Base-by-base conservation (phyloP, 2,797 vertebrate species). In the Diplodus puntazzo region DNA sequence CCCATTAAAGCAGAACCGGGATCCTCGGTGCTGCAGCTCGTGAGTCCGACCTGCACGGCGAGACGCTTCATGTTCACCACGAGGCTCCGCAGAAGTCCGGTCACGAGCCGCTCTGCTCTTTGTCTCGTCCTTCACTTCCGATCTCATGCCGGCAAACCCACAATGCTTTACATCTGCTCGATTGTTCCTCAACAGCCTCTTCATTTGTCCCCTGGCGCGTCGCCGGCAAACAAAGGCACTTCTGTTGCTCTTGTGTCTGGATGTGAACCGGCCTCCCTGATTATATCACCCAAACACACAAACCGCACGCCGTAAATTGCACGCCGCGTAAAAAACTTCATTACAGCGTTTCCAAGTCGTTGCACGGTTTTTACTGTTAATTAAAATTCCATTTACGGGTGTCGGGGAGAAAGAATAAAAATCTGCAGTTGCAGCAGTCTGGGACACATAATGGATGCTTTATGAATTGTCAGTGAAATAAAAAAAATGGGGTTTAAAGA, bases 351-450 rank as follows among this genome's bases (percentile, higher is more conserved):
- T 92, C 88, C 77, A 78, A 91, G 85, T 90, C 85, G 83, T 75
- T 82, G 89, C 78, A 53, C 76, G 84, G 72, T 83, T 92, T 91
- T 91, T 90, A 87, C 90, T 88, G 87, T 89, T 93, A 89, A 93
- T 94, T 92, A 94, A 89, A 91, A 91, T 84, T 87, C 82, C 72
- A 87, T 91, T 87, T 85, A 85, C 63, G 53, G 77, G 83, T 87
- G 79, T 73, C 9, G 43, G 27, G 69, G 13, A 49, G 69, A 25
- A 67, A 54, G 46, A 43, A n/a, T 62, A 39, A 27, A 61, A 67
- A 77, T 34, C 34, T 88, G 91, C 88, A 54, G 66, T 77, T 81
- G 89, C 89, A 85, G 89, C 78, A 61, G 66, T 77, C 71, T 80
- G 87, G 75, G 70, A 82, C 72, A 59, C 77, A 87, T 88, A 88